A percentile compares a stretch with the other conserved stretches of the same genome.
phyloP scores from a whole-genome alignment of 2,888 invertebrate species.

The Panorpa germanica region DNA sequence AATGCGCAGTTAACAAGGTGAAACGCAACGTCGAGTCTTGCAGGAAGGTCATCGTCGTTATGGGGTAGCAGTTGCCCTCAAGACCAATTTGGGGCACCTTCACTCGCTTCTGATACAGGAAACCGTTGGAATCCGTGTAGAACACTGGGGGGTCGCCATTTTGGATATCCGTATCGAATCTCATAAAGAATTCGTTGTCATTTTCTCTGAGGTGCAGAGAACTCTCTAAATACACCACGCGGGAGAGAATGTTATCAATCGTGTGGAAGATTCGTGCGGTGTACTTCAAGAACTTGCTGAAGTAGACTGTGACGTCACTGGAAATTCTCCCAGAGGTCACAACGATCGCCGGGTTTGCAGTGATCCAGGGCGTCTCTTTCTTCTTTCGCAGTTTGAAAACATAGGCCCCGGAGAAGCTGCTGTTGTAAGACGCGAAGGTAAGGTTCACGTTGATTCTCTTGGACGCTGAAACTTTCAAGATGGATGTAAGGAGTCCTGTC shows the following conservation, averaged over 20 bases:
- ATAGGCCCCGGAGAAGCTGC: constrained; percentile 96
- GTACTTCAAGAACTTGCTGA: constrained; percentile 58
- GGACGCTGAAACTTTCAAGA: no score
- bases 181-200: constrained; percentile 78
- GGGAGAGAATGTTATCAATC: constrained; percentile 42
- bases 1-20: constrained; percentile 69
- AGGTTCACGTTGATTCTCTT: no score
- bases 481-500: constrained; percentile 62
- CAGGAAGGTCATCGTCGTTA: constrained; percentile 78
- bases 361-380: constrained; percentile 55
- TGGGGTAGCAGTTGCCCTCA: constrained; percentile 93
- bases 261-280: constrained; percentile 63
- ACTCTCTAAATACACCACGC: constrained; percentile 60
- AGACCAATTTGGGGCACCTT: constrained; percentile 66
- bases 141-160: constrained; percentile 68
- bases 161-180: constrained; percentile 70
- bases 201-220: no score
- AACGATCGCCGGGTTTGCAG: constrained; percentile 53
- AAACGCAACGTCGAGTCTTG: constrained; percentile 56
- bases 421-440: no score
- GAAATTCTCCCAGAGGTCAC: constrained; percentile 71
- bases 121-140: constrained; percentile 86
- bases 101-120: constrained; percentile 68
- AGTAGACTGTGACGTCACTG: constrained; percentile 70
- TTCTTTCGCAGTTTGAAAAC: constrained; percentile 81